These are phyloP conservation scores for Opisthocomus hoazin DNA, from an alignment of 2,113 vertebrate species.

Conservation along the genomic window DNA sequence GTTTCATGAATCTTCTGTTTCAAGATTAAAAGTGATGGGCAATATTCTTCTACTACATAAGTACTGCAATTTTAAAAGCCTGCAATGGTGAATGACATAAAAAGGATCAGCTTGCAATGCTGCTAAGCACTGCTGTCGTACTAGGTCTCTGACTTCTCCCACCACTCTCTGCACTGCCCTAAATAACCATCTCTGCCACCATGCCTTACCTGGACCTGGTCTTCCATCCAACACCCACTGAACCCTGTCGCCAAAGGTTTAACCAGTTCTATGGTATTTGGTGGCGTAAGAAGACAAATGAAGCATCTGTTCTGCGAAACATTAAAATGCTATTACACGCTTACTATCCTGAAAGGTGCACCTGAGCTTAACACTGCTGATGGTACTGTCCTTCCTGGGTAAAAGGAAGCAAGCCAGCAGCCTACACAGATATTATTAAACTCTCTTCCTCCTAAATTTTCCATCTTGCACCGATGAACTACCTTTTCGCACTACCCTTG, in stretches of 20 bases:
- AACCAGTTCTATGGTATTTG: neutral
- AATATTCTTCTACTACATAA: neutral
- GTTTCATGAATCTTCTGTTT: neutral
- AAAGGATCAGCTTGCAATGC: neutral
- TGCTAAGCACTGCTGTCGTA: neutral
- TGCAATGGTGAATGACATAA: neutral
- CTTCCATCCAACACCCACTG: neutral
- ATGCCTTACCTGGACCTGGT: neutral
- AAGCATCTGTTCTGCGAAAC: neutral
- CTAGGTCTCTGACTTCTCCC: neutral
- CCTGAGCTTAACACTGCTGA: neutral
- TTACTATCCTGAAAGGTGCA: neutral
- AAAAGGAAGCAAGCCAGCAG: neutral
- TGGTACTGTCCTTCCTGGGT: neutral
- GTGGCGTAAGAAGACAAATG: neutral
- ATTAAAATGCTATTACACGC: neutral
- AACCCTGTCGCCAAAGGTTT: neutral
- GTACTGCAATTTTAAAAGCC: neutral
- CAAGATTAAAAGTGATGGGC: neutral
- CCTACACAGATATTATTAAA: neutral
- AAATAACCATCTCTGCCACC: neutral
- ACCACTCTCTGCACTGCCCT: neutral
- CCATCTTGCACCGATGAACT: neutral
- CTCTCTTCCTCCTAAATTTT: too few species aligned
- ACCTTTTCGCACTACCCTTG: neutral